phyloP scores from a whole-genome alignment of 2,888 invertebrate genomes.

The Conomelus anceps region DNA sequence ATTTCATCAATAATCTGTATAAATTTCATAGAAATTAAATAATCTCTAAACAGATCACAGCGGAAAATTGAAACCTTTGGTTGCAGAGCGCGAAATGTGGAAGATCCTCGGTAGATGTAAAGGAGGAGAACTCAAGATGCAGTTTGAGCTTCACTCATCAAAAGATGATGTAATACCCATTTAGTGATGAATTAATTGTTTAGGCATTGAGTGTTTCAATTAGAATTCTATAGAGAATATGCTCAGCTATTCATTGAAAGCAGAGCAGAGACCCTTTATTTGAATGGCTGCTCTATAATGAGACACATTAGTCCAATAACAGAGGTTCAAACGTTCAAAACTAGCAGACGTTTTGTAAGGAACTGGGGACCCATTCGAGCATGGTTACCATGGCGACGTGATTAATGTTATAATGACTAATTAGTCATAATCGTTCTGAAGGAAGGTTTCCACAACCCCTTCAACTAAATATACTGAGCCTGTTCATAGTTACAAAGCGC shows the following conservation, averaged over 20 bases:
- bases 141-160: neutral
- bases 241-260: neutral
- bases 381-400: neutral
- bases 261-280: neutral
- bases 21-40: no score
- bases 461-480: neutral
- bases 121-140: neutral
- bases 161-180: neutral
- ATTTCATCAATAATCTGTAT: no score
- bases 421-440: neutral
- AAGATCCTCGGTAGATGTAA: neutral
- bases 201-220: neutral
- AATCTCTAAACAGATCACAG: no score
- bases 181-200: neutral
- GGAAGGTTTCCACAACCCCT: neutral
- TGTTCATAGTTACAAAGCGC: neutral
- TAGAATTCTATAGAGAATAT: neutral
- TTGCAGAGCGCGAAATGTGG: neutral
- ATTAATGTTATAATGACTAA: neutral
- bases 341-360: neutral
- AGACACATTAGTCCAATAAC: neutral
- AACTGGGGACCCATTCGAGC: neutral
- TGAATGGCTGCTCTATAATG: neutral
- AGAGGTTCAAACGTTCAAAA: neutral
- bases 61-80: no score